These are phyloP conservation scores for Tricholaema leucomelas DNA, from an alignment of 2,113 vertebrate species.

Conservation along the genomic window DNA sequence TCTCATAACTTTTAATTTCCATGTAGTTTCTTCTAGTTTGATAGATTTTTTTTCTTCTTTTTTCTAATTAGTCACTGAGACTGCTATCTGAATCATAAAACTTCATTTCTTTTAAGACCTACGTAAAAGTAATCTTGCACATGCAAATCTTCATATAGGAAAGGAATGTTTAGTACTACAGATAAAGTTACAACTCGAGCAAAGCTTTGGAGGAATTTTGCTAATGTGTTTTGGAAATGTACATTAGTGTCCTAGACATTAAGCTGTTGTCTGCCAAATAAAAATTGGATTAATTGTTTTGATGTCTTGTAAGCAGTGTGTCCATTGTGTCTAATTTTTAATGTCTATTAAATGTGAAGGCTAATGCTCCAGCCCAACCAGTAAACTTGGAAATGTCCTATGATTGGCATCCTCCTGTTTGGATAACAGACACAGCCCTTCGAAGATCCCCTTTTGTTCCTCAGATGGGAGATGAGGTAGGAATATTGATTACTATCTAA, in stretches of 20 bases:
- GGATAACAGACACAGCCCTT: constrained; percentile 94
- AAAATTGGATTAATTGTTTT: neutral
- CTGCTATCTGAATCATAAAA: neutral
- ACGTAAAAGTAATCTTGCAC: neutral
- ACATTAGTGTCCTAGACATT: neutral
- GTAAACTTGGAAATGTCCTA: constrained; percentile 80
- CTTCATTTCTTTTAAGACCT: neutral
- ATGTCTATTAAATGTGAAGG: constrained; percentile 46
- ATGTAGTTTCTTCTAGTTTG: neutral
- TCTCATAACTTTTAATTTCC: neutral
- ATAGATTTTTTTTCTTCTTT: too few species aligned
- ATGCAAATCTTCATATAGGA: neutral
- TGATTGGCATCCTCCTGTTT: constrained; percentile 88
- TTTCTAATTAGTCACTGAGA: neutral
- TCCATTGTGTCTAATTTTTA: neutral
- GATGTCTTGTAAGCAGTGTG: neutral
- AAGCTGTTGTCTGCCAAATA: neutral
- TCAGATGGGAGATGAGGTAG: constrained; percentile 97
- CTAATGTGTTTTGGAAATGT: neutral
- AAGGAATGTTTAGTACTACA: neutral
- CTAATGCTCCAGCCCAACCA: constrained; percentile 73
- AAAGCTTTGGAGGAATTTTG: neutral
- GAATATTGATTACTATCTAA: neutral
- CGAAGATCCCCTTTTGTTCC: constrained; percentile 95
- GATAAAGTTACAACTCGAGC: neutral